Base-by-base conservation (phyloP, 2,888 invertebrate species). In the Pyrochroa serraticornis region DNA sequence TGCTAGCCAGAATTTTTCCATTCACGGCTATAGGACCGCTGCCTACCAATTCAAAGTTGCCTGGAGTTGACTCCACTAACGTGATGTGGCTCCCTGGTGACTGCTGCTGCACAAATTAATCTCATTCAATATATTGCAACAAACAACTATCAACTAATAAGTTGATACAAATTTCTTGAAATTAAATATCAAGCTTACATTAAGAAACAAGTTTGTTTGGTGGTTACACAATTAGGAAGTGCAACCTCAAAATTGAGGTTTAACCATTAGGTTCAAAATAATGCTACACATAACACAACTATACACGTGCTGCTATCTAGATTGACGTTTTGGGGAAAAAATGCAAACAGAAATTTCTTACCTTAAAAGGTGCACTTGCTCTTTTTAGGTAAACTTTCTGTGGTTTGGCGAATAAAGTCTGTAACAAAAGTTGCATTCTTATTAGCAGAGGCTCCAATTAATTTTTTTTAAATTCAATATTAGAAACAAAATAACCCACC, bases 11-110 rank as follows among this genome's bases (percentile, higher is more conserved):
- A n/a, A 71, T 57, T 58, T 73, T 74, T 10, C 71, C 71, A 14
- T 67, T 62, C n/a, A 71, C 58, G 3, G 66, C 58, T 7, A 70
- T 65, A 1, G 70, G 67, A 9, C 70, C 65, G 42, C 67, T 71
- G 43, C 69, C 69, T 12, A 73, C 59, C 7, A 76, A 59, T 62
- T 76, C 76, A 54, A 66, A 76, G 54, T 72, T 75, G 34, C 76
- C 76, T 0, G 75, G 75, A 0, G 73, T 68, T 0, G 75, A 70
- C 62, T 76, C 75, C 32, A 76, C 72, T 44, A 77, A 66, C 12
- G 75, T 75, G 52, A 75, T 58, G 43, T 74, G 70, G 59, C 65
- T 71, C 32, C 71, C 70, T 0, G 49, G 30, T 9, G 55, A 39
- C 37, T 36, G 55, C 52, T 55, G 36, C 30, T 31, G 32, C 12